Conservation (phyloP, 2,888 invertebrate genomes). For the Heteropelma amictum region DNA sequence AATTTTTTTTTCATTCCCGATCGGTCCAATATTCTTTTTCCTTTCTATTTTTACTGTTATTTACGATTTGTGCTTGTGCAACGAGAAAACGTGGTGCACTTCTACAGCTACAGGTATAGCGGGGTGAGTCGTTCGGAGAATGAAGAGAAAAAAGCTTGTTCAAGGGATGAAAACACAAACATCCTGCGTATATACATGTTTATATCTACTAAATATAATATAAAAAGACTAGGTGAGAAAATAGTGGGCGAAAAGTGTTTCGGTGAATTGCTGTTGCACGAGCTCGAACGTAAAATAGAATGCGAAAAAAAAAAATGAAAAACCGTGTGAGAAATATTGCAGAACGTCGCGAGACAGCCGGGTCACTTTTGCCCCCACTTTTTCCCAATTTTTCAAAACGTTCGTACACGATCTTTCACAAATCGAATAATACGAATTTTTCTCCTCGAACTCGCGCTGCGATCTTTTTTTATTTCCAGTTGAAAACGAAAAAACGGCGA, state of each 20-base stretch:
- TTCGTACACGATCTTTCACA: conserved; percentile 51
- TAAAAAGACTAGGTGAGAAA: conserved; percentile 26
- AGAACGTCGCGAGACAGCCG: conserved; percentile 3
- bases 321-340: conserved; percentile 14
- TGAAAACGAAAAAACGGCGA: too few relatives aligned
- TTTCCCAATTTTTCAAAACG: conserved; percentile 30
- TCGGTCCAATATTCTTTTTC: conserved; percentile 48
- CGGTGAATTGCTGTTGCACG: conserved; percentile 49
- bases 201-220: conserved; percentile 24
- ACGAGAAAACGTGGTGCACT: not conserved
- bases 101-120: conserved; percentile 8
- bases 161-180: conserved; percentile 20
- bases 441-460: conserved; percentile 23
- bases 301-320: conserved; percentile 9
- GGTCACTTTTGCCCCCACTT: conserved; percentile 9
- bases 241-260: conserved; percentile 47
- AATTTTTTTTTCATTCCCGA: conserved; percentile 40
- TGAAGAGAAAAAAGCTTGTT: conserved; percentile 20
- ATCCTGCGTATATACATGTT: not conserved
- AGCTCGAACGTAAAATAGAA: conserved; percentile 43
- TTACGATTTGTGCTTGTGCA: conserved; percentile 27
- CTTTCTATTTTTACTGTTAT: conserved; percentile 6
- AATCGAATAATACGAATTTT: not conserved
- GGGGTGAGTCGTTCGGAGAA: conserved; percentile 12
- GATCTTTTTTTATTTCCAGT: too few relatives aligned